phyloP scores from a whole-genome alignment of 2,888 invertebrate genomes.

The Arenicola marina region DNA sequence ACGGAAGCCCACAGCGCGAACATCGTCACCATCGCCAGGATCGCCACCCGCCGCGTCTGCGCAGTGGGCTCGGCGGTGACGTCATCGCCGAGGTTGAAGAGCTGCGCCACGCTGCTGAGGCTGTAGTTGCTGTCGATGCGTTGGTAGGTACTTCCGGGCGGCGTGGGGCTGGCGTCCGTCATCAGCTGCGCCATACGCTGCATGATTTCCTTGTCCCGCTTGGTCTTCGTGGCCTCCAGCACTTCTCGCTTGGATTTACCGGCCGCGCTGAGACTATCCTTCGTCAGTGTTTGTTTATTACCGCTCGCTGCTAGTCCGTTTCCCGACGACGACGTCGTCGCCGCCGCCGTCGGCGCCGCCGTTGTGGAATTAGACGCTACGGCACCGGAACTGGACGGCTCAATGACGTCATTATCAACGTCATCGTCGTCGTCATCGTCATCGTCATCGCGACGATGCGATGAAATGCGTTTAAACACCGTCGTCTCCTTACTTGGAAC shows the following conservation, averaged over 20 bases:
- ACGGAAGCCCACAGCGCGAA: slow-evolving; percentile 14
- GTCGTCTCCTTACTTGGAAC: slow-evolving; percentile 28
- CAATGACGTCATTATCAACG: too few relatives aligned
- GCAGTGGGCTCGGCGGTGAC: too few relatives aligned
- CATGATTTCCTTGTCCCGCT: slow-evolving; percentile 7
- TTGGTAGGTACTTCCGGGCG: slow-evolving; percentile 37
- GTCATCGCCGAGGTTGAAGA: slow-evolving; percentile 36
- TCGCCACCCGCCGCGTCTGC: too few relatives aligned
- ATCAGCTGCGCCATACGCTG: slow-evolving; percentile 14
- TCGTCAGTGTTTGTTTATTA: slow-evolving; percentile 3
- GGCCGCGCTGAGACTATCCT: background rate
- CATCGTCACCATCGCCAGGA: too few relatives aligned
- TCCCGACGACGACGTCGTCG: slow-evolving; percentile 20
- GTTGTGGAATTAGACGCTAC: too few relatives aligned
- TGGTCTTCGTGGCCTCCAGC: background rate
- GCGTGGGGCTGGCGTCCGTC: slow-evolving; percentile 9
- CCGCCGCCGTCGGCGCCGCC: too few relatives aligned
- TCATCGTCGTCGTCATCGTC: too few relatives aligned
- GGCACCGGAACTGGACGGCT: too few relatives aligned
- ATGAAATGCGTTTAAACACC: too few relatives aligned
- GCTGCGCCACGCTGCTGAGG: slow-evolving; percentile 41
- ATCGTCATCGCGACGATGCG: too few relatives aligned
- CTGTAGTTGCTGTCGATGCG: slow-evolving; percentile 36
- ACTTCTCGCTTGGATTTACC: background rate
- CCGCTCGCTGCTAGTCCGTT: slow-evolving; percentile 17